Evolutionary conservation across 2,888 invertebrate genomes (phyloP), one percentile per base, ranked within the genome.

Genomic region (Synanthedon andrenaeformis): DNA sequence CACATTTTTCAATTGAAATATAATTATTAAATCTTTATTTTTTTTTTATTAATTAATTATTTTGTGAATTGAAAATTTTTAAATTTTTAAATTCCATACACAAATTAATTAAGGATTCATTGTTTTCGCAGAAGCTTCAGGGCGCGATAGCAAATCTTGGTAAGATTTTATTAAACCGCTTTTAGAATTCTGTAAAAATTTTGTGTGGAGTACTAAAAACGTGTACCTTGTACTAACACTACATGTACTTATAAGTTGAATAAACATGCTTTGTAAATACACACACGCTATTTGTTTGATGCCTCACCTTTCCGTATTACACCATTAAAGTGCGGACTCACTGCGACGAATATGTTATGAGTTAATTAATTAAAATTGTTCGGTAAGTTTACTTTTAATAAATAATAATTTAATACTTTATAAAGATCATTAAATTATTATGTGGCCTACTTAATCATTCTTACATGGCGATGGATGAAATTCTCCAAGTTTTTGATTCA

Each of bases 281-380:
- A 69, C 62, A 42, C 74, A 72, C 73, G 69, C 69, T 72, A 69
- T 79, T 81, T 78, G 72, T 75, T 76, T 76, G 63, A 66, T 67
- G 72, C 69, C 71, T 74, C 74, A 77, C 77, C 76, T 72, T 59
- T 69, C 65, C 63, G 67, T 62, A 60, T 62, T 59, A 69, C 63
- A 62, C 59, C 42, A 51, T 59, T 58, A 57, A 54, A 35, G 57
- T 56, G 54, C 56, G 56, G 57, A 57, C 54, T 54, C 41, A 42
- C 49, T 49, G 28, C 51, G 12, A 23, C 53, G 48, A 49, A 19
- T 52, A 42, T 35, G 11, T 49, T 41, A 52, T 51, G 14, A 51
- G 53, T 56, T 54, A 54, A 57, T 56, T 57, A 45, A 45, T 45
- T 45, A 13, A 45, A 52, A 52, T 52, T 23, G 50, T 1, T 19